Conservation (phyloP, 2,888 invertebrate genomes). For the Yponomeuta cagnagella region DNA sequence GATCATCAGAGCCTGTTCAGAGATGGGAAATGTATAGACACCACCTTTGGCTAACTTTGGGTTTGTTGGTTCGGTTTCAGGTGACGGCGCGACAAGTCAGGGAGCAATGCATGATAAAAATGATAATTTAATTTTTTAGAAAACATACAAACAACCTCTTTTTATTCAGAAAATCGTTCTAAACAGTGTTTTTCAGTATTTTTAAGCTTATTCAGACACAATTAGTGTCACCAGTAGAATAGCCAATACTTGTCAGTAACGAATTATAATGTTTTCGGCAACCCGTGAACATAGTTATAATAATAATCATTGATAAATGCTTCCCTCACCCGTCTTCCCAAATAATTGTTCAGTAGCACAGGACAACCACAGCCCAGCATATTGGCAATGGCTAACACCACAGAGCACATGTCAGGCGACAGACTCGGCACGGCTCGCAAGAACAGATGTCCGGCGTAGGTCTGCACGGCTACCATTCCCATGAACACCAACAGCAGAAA, state of each 20-base stretch:
- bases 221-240: too few species aligned
- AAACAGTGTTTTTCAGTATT: too few species aligned
- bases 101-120: too few species aligned
- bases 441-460: slow-evolving; percentile 61
- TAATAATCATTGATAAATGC: background rate
- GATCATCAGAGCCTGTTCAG: slow-evolving; percentile 34
- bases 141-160: too few species aligned
- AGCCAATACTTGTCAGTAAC: too few species aligned
- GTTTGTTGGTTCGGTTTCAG: too few species aligned
- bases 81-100: too few species aligned
- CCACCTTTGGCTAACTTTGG: background rate
- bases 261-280: too few species aligned
- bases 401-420: slow-evolving; percentile 61
- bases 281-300: too few species aligned
- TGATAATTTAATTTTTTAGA: too few species aligned
- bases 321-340: slow-evolving; percentile 61
- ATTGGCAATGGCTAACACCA: slow-evolving; percentile 70
- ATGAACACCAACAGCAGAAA: slow-evolving; percentile 30
- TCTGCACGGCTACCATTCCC: slow-evolving; percentile 39
- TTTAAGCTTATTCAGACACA: too few species aligned
- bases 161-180: too few species aligned
- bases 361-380: slow-evolving; percentile 49
- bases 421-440: slow-evolving; percentile 53
- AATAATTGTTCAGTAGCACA: slow-evolving; percentile 59
- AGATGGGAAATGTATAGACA: background rate